Base-by-base conservation (phyloP, 2,113 vertebrate species). In the Puma concolor region DNA sequence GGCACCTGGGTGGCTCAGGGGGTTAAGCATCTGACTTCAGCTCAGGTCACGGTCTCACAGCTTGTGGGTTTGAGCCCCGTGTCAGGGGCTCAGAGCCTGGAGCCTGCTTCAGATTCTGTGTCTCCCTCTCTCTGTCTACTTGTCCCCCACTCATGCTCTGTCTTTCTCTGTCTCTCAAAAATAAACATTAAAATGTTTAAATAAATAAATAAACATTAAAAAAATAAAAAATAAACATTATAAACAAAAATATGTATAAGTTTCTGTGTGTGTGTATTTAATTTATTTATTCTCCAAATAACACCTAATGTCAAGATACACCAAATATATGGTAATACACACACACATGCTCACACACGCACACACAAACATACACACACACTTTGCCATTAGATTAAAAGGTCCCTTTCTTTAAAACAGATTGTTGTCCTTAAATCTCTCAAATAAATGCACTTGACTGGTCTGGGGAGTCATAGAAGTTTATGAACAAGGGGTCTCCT, bases 271-370 rank as follows among this genome's bases (percentile, higher is more conserved):
- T 81, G 17, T 63, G 16, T 84, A 60, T 81, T 67, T 67, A 83
- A 85, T 64, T 77, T 94, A 63, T 79, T 89, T 79, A 94, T 64
- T 76, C n/a, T 97, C 48, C 21, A 2, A 92, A 64, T 85, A 90
- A 54, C 6, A 77, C 52, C 60, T 82, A 33, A 94, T 33, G 38
- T 25, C 63, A 96, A 95, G 10, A 13, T 44, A 93, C 81, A 63
- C 4, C 27, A 69, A 88, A 92, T 74, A 52, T 38, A 71, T 41
- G 54, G 19, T 81, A 31, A 87, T 38, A 72, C 33, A 44, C 33
- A 63, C 38, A n/a, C 41, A 50, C 25, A 52, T 33, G 60, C 38
- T 29, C 41, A 66, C 33, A 83, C 36, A 88, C 1, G 25, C 52
- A 57, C 16, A n/a, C 10, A 81, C 7, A 44, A 44, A 38, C n/a